phyloP scores from a whole-genome alignment of 1,140 invertebrate genomes.

The Danaus plexippus region DNA sequence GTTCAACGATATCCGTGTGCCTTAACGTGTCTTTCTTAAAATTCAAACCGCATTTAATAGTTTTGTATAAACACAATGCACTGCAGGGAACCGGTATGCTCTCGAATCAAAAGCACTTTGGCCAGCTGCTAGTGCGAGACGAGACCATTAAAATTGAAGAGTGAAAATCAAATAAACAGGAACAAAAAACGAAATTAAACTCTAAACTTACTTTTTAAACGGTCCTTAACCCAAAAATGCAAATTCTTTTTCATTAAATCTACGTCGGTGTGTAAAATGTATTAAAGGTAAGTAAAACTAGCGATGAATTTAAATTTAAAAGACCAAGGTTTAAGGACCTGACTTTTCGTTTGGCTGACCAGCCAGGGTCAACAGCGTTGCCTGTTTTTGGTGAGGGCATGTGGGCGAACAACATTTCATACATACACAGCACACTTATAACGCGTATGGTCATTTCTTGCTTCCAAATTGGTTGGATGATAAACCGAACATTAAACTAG shows the following conservation, averaged over 20 bases:
- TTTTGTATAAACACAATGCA: no score
- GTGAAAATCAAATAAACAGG: neutral
- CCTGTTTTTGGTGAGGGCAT: slow-evolving; percentile 25
- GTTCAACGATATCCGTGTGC: no score
- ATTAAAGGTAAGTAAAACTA: slow-evolving; percentile 4
- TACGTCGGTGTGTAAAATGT: neutral
- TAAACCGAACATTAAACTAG: slow-evolving; percentile 21
- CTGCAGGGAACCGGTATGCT: no score
- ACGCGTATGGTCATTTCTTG: slow-evolving; percentile 39
- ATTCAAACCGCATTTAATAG: no score
- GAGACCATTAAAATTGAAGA: no score
- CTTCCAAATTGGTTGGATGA: slow-evolving; percentile 33
- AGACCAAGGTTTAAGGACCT: slow-evolving; percentile 17
- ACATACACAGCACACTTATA: slow-evolving; percentile 27
- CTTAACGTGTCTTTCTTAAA: no score
- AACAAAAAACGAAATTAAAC: neutral
- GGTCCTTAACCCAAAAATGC: no score
- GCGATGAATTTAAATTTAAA: slow-evolving; percentile 13
- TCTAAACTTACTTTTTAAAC: slow-evolving; percentile 7
- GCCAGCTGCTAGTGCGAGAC: no score
- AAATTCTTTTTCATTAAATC: no score
- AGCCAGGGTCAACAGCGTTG: slow-evolving; percentile 33
- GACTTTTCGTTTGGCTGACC: slow-evolving; percentile 10
- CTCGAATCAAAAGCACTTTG: no score
- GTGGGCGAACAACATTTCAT: slow-evolving; percentile 57